Percentiles rank a stretch among this genome's conserved stretches.
Conservation (phyloP, 2,888 invertebrate genomes). For the Leptura quadrifasciata region DNA sequence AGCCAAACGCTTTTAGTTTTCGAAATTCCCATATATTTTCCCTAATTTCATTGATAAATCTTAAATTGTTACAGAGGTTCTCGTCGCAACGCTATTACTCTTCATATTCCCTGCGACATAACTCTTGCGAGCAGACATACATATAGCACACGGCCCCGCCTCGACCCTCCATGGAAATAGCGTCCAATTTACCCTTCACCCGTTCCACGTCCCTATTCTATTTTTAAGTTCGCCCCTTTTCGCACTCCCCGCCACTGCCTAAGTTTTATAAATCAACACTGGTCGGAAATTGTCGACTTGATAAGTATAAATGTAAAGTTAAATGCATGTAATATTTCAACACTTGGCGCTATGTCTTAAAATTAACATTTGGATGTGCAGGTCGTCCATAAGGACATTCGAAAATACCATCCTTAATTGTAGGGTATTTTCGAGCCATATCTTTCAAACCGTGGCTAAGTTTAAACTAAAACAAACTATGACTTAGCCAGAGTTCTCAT, state of each 20-base stretch:
- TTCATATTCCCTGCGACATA: conserved; percentile 87
- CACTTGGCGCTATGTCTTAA: too few relatives aligned
- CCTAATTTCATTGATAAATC: conserved; percentile 17
- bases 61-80: conserved; percentile 82
- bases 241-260: conserved; percentile 16
- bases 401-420: too few relatives aligned
- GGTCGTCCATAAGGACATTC: too few relatives aligned
- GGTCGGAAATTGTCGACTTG: too few relatives aligned
- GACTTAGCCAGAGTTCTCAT: too few relatives aligned
- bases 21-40: neutral
- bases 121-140: conserved; percentile 90
- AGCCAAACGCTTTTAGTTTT: conserved; percentile 6
- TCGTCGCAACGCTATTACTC: conserved; percentile 88
- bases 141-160: conserved; percentile 80
- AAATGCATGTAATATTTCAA: too few relatives aligned
- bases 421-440: too few relatives aligned
- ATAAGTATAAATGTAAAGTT: too few relatives aligned
- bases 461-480: too few relatives aligned
- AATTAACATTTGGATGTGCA: too few relatives aligned
- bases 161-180: conserved; percentile 68
- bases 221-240: conserved; percentile 65
- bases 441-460: too few relatives aligned
- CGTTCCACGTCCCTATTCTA: conserved; percentile 73
- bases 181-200: conserved; percentile 71
- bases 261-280: neutral